A percentile compares a stretch with the other conserved stretches of the same genome.
phyloP scores from a whole-genome alignment of 1,140 invertebrate genomes.

The Drosophila arizonae region DNA sequence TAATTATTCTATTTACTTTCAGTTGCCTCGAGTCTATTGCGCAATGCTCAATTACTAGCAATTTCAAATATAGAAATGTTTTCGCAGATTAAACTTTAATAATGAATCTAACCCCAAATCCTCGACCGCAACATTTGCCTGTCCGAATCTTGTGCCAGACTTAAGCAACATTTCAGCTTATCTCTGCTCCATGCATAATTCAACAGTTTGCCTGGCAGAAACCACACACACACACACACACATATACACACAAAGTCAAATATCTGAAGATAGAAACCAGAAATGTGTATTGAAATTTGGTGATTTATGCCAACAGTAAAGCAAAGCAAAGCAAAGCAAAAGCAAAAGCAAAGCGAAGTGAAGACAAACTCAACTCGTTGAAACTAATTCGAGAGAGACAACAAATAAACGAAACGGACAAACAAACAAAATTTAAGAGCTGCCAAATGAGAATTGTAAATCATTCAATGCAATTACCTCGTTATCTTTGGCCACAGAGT shows the following conservation, averaged over 20 bases:
- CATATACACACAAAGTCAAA: constrained; percentile 6
- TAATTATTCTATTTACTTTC: constrained; percentile 3
- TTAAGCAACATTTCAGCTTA: constrained; percentile 59
- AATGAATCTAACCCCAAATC: constrained; percentile 15
- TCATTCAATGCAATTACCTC: constrained; percentile 78
- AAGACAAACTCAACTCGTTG: constrained; percentile 49
- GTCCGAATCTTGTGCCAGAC: constrained; percentile 38
- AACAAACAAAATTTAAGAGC: constrained; percentile 26
- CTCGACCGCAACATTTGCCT: constrained; percentile 33
- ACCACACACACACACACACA: constrained; percentile 11
- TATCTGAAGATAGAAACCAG: constrained; percentile 6
- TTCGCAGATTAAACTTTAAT: constrained; percentile 68
- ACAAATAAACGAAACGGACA: constrained; percentile 35
- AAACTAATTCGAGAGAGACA: constrained; percentile 29
- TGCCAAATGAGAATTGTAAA: constrained; percentile 58
- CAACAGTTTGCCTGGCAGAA: constrained; percentile 62
- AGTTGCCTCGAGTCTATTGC: neutral
- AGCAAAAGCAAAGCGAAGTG: constrained; percentile 8
- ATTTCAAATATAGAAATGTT: constrained; percentile 46
- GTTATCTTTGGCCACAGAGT: constrained; percentile 69
- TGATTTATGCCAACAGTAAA: constrained; percentile 31
- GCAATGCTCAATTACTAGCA: constrained; percentile 7
- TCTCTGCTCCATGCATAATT: constrained; percentile 65
- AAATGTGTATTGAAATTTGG: constrained; percentile 45
- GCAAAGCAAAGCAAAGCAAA: neutral